Percentiles rank a stretch among this genome's conserved stretches.
phyloP scores from a whole-genome alignment of 2,113 vertebrate species.

The Fulmarus glacialis region DNA sequence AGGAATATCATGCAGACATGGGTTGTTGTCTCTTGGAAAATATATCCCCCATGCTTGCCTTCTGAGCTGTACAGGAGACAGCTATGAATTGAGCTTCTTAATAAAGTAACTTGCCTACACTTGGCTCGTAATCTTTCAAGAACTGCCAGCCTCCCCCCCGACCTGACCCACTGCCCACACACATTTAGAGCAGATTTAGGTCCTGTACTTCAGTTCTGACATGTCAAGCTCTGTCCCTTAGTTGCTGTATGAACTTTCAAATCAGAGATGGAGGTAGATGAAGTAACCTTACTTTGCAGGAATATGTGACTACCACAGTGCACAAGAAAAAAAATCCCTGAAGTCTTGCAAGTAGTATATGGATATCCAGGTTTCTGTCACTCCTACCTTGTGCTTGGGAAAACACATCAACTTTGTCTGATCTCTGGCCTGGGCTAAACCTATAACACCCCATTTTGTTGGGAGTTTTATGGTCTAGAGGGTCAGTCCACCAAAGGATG shows the following conservation, averaged over 20 bases:
- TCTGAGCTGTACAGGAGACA: neutral
- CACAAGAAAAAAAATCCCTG: neutral
- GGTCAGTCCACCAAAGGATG: neutral
- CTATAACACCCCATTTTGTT: neutral
- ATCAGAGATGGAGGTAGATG: neutral
- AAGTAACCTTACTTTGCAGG: neutral
- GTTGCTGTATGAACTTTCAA: neutral
- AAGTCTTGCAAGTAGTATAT: neutral
- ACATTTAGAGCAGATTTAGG: neutral
- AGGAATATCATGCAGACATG: neutral
- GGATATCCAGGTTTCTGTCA: neutral
- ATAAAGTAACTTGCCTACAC: neutral
- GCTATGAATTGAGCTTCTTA: neutral
- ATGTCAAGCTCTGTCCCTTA: neutral
- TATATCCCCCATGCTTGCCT: accelerated
- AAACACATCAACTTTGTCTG: neutral
- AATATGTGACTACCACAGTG: neutral
- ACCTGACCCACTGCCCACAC: neutral
- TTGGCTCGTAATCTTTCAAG: neutral
- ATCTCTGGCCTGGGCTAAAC: neutral
- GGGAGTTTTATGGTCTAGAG: neutral
- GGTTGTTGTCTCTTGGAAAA: neutral
- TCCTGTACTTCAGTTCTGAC: neutral
- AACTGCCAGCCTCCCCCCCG: accelerated
- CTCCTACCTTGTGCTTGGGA: neutral